Evolutionary conservation across 2,797 vertebrate genomes (phyloP).

Genomic region (Halcyon badia): DNA sequence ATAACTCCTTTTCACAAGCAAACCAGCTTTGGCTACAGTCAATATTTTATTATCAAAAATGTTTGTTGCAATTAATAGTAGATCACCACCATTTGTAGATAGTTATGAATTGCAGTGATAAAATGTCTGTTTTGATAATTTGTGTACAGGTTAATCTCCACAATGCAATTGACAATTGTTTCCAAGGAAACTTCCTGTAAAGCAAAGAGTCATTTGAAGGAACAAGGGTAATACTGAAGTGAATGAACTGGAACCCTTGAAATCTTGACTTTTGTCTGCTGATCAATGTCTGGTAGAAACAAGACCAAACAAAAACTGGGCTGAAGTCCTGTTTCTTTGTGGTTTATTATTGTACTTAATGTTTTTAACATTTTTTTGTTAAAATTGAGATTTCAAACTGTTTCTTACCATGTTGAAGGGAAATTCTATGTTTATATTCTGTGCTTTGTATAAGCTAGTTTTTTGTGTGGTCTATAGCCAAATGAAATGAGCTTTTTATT

Average conservation of each 20-base stretch:
- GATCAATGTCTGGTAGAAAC: not conserved
- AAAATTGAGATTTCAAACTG: not conserved
- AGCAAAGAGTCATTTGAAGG: not conserved
- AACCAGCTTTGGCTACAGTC: not conserved
- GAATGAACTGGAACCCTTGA: not conserved
- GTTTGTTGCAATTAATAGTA: not conserved
- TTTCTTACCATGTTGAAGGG: slow-evolving; percentile 21
- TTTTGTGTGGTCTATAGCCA: not conserved
- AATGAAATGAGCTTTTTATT: not conserved
- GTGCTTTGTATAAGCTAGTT: not conserved
- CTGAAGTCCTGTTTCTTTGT: not conserved
- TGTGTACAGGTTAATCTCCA: not conserved
- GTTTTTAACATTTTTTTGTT: not conserved
- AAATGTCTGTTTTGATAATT: not conserved
- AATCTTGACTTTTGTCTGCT: not conserved
- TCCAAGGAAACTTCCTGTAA: slow-evolving; percentile 18
- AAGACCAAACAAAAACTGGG: not conserved
- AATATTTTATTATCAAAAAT: not conserved
- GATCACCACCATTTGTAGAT: not conserved
- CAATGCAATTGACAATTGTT: not conserved
- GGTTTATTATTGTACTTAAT: not conserved
- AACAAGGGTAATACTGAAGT: not conserved
- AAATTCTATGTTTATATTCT: not conserved
- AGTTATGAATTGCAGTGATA: not conserved
- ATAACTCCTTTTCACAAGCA: not conserved